Evolutionary conservation across 1,140 invertebrate genomes (phyloP), one percentile per base, ranked within the genome.

Genomic region (Anastatus disparis): DNA sequence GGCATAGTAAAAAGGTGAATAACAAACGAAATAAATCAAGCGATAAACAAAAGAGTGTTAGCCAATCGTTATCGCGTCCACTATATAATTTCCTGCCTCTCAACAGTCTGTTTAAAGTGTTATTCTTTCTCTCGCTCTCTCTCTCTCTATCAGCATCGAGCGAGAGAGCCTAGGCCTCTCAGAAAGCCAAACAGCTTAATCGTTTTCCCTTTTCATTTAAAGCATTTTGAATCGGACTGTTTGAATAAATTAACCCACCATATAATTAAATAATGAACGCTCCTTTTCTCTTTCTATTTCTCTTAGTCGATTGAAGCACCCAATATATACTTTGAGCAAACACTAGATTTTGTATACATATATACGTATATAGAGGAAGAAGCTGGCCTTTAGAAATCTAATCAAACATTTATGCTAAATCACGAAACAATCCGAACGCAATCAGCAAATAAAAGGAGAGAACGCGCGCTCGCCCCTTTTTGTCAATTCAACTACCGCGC

Each of bases 341-440:
- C 31, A 10, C 31, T 10, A 10, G 10, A 35, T 6, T 35, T 10
- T 35, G 31, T 35, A 35, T 4, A 35, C 31, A 35, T 10, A 35
- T 10, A 35, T 10, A 35, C 31, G 10, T 10, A 35, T 10, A 35
- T 35, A 4, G 31, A 35, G 31, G 10, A 10, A 22, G 46, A 22
- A 3, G 70, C 75, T 72, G 50, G 56, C 74, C 73, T 73, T 76
- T 71, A 68, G 85, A n/a, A n/a, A 86, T 86, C 85, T 84, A 86
- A 86, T 86, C 85, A 86, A 85, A 86, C 85, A 86, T 86, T 86
- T 86, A 86, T 86, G 85, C 85, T 86, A 86, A 86, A 86, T 86
- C 85, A 86, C 83, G 85, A 86, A 85, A 86, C 84, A 86, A 86
- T 86, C 82, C 79, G 80, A 82, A 82, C 80, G 84, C 82, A 86